Evolutionary conservation across 2,888 invertebrate genomes (phyloP).

Genomic region (Thera obeliscata): DNA sequence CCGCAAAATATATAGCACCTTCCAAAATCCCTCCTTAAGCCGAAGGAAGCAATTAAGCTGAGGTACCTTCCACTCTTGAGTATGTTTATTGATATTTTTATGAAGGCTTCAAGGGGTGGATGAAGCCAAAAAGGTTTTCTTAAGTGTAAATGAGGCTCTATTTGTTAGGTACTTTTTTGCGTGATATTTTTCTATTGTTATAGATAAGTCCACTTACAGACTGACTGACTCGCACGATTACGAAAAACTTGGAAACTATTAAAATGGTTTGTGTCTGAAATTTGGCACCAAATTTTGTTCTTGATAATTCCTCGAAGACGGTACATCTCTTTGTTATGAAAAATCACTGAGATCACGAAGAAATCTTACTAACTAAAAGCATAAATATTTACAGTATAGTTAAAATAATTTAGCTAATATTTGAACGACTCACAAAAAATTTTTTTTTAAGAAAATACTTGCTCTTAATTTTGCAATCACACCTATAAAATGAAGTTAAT

Average conservation of each 20-base stretch:
- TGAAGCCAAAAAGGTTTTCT: slow-evolving; percentile 14
- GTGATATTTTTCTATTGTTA: background rate
- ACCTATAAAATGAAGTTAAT: slow-evolving; percentile 46
- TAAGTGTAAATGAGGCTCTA: slow-evolving; percentile 8
- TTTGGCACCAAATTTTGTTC: too few relatives aligned
- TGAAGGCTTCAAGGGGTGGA: slow-evolving; percentile 33
- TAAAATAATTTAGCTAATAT: slow-evolving; percentile 5
- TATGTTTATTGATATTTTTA: slow-evolving; percentile 58
- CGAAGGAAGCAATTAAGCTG: slow-evolving; percentile 41
- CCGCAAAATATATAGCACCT: slow-evolving; percentile 47
- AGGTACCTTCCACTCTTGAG: slow-evolving; percentile 32
- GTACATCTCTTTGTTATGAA: too few relatives aligned
- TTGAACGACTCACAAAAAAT: background rate
- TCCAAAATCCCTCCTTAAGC: slow-evolving; percentile 39
- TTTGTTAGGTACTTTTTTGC: background rate
- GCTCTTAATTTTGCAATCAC: slow-evolving; percentile 35
- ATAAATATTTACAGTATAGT: background rate
- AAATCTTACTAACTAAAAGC: too few relatives aligned
- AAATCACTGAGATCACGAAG: too few relatives aligned
- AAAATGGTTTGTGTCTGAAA: too few relatives aligned
- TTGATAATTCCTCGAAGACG: too few relatives aligned
- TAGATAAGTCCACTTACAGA: too few relatives aligned
- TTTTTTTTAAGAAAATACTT: background rate
- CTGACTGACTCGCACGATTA: too few relatives aligned
- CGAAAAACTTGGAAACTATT: too few relatives aligned